Percentiles rank a stretch among this genome's conserved stretches.
Evolutionary conservation across 2,888 invertebrate genomes (phyloP).

Genomic region (Ennomos erosarius): DNA sequence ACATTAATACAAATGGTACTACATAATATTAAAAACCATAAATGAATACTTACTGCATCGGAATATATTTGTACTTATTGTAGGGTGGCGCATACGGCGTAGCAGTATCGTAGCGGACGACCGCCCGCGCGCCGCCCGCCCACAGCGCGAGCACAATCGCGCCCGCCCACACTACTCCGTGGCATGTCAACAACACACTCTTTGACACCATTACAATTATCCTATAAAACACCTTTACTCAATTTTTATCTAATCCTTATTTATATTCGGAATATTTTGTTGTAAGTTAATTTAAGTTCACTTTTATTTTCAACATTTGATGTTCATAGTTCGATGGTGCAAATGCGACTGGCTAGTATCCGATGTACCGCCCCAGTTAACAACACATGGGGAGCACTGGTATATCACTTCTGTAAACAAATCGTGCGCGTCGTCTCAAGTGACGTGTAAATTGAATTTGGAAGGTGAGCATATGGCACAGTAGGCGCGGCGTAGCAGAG

Average conservation of each 20-base stretch:
- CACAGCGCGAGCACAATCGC: conserved; percentile 64
- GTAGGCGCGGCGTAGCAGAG: conserved; percentile 38
- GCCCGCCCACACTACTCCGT: conserved; percentile 63
- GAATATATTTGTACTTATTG: conserved; percentile 71
- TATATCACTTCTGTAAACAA: conserved; percentile 76
- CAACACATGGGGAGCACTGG: conserved; percentile 65
- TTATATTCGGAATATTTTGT: no score
- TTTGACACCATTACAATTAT: conserved; percentile 58
- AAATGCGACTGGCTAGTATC: conserved; percentile 64
- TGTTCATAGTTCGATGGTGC: conserved; percentile 59
- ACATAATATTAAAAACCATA: conserved; percentile 7
- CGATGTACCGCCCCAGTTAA: conserved; percentile 67
- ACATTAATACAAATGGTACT: neutral
- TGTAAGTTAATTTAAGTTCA: conserved; percentile 1
- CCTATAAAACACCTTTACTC: conserved; percentile 15
- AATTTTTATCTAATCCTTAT: neutral
- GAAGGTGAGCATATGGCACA: conserved; percentile 46
- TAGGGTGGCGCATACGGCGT: conserved; percentile 73
- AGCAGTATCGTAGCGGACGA: conserved; percentile 70
- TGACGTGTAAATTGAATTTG: conserved; percentile 77
- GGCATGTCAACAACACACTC: conserved; percentile 60
- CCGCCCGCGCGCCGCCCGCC: conserved; percentile 68
- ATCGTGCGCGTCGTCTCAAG: conserved; percentile 60
- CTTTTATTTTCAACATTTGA: conserved; percentile 33
- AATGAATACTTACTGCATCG: conserved; percentile 67